Evolutionary conservation across 2,888 invertebrate genomes (phyloP).

Genomic region (Rambutsinella grinnellia): DNA sequence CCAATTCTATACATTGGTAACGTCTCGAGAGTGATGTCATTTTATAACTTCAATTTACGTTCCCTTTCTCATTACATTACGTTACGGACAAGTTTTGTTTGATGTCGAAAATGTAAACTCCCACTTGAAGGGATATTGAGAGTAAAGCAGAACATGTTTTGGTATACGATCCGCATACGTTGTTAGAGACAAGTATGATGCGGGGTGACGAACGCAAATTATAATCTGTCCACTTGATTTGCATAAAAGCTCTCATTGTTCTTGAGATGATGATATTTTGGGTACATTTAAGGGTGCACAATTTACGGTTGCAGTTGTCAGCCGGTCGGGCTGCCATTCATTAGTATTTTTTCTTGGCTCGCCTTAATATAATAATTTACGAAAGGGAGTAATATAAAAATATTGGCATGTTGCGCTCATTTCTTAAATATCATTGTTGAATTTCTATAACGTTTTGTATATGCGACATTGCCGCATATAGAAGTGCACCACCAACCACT

Average conservation of each 20-base stretch:
- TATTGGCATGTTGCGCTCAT: not conserved
- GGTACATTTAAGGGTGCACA: not conserved
- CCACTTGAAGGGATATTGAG: not conserved
- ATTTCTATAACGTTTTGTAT: too few relatives aligned
- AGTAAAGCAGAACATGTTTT: not conserved
- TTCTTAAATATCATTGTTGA: too few relatives aligned
- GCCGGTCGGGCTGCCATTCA: constrained; percentile 20
- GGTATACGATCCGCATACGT: not conserved
- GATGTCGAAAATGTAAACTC: not conserved
- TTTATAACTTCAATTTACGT: too few relatives aligned
- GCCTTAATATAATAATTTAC: constrained; percentile 16
- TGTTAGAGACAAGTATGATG: not conserved
- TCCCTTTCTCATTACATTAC: not conserved
- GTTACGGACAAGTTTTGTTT: not conserved
- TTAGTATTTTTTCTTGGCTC: constrained; percentile 13
- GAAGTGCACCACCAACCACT: too few relatives aligned
- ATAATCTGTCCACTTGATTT: constrained; percentile 5
- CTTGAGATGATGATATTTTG: not conserved
- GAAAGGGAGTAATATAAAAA: not conserved
- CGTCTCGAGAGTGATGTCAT: too few relatives aligned
- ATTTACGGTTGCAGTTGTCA: not conserved
- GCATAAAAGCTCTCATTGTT: constrained; percentile 13
- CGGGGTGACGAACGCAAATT: not conserved
- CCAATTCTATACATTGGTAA: too few relatives aligned
- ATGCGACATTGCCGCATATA: too few relatives aligned